These are phyloP conservation scores for Parotocinclus haroldoi DNA, from an alignment of 2,797 vertebrate genomes.

Conservation along the genomic window DNA sequence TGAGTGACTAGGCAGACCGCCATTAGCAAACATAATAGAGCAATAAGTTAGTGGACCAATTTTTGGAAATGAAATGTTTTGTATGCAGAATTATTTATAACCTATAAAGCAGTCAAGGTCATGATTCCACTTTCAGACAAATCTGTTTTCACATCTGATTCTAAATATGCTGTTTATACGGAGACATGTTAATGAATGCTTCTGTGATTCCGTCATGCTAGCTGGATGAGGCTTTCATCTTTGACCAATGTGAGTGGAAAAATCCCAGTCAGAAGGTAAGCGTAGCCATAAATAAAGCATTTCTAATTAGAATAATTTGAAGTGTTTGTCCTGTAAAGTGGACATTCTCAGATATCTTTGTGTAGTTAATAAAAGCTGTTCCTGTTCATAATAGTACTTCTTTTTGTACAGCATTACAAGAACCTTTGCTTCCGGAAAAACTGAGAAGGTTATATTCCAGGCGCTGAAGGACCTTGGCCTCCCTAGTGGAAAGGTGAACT, in stretches of 20 bases:
- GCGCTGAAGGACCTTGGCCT: slow-evolving; percentile 95
- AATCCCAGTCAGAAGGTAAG: slow-evolving; percentile 96
- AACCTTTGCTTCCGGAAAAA: slow-evolving; percentile 98
- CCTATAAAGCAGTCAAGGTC: background rate
- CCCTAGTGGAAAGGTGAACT: slow-evolving; percentile 93
- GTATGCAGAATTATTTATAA: slow-evolving; percentile 3
- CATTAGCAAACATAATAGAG: slow-evolving; percentile 4
- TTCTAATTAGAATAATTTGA: slow-evolving; percentile 12
- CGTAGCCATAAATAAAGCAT: background rate
- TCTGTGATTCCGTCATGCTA: slow-evolving; percentile 55
- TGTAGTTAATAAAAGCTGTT: slow-evolving; percentile 3
- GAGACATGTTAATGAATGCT: background rate
- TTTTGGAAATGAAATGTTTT: slow-evolving; percentile 14
- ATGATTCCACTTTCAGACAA: background rate
- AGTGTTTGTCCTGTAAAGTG: background rate
- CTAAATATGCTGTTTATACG: slow-evolving; percentile 14
- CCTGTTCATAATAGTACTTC: background rate
- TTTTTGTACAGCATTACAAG: slow-evolving; percentile 82
- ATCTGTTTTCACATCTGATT: slow-evolving; percentile 1
- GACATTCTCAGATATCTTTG: background rate
- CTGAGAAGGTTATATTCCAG: slow-evolving; percentile 98
- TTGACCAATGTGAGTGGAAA: slow-evolving; percentile 92
- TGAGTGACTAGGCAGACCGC: slow-evolving; percentile 67
- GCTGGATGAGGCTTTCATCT: slow-evolving; percentile 98
- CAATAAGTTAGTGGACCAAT: slow-evolving; percentile 6